These are phyloP conservation scores for Amia ocellicauda DNA, from an alignment of 2,113 vertebrate genomes.

Conservation along the genomic window DNA sequence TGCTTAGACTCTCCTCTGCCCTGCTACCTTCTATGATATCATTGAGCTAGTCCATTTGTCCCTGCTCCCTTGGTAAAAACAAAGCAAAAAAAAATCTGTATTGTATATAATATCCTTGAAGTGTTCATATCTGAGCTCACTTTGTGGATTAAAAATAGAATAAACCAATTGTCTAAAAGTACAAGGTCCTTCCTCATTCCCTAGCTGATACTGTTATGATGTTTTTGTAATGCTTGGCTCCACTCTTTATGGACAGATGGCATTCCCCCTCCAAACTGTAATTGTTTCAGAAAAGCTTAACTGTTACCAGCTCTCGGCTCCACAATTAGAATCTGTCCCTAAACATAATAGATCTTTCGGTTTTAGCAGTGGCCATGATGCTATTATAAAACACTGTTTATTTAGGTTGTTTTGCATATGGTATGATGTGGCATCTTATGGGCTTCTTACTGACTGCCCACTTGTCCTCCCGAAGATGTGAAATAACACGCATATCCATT, in stretches of 20 bases:
- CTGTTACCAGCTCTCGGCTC: constrained; percentile 9
- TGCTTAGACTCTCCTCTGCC: no score
- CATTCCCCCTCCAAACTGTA: not conserved
- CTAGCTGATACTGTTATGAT: no score
- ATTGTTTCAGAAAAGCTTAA: constrained; percentile 1
- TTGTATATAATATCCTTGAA: no score
- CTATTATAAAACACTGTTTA: constrained; percentile 11
- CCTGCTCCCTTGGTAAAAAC: no score
- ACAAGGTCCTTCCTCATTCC: no score
- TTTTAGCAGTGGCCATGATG: constrained; percentile 5
- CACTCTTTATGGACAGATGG: not conserved
- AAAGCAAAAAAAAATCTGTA: no score
- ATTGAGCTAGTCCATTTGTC: no score
- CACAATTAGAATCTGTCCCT: not conserved
- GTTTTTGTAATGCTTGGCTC: no score
- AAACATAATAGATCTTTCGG: not conserved
- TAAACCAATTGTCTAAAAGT: no score
- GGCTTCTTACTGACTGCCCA: not conserved
- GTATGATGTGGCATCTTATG: not conserved
- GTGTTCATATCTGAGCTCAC: no score
- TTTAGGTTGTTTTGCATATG: constrained; percentile 16
- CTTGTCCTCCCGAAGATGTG: constrained; percentile 1
- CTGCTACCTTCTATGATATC: no score
- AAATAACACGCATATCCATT: not conserved
- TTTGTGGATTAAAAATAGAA: no score